Percentiles rank a stretch among this genome's conserved stretches.
Conservation (phyloP, 2,888 invertebrate genomes). For the Yponomeuta cagnagella region DNA sequence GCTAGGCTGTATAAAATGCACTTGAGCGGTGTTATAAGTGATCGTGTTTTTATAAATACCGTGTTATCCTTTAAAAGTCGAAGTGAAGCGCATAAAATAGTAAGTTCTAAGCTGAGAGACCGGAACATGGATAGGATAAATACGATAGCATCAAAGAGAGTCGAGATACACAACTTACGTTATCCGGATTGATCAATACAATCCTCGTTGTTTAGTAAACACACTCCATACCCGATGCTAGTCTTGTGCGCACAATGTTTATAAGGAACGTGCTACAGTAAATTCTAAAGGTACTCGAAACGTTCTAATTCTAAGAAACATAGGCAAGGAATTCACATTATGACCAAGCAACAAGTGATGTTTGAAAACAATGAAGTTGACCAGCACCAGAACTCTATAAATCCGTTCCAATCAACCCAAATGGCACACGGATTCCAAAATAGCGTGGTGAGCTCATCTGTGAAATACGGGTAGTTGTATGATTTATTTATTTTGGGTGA, state of each 20-base stretch:
- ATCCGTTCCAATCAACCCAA: neutral
- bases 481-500: neutral
- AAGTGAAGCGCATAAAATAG: neutral
- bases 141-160: neutral
- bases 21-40: too few species aligned
- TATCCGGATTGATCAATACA: neutral
- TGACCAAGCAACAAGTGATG: neutral
- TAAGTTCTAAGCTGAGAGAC: neutral
- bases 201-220: constrained; percentile 50
- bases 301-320: neutral
- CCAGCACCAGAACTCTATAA: neutral
- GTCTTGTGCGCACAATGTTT: constrained; percentile 39
- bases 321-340: too few species aligned
- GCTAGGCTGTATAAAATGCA: too few species aligned
- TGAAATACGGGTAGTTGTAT: too few species aligned
- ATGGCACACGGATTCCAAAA: neutral
- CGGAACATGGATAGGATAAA: neutral
- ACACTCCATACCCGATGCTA: constrained; percentile 30
- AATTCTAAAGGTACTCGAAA: neutral
- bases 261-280: constrained; percentile 21
- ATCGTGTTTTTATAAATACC: too few species aligned
- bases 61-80: neutral
- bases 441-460: neutral
- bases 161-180: neutral
- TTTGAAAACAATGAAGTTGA: neutral